phyloP scores from a whole-genome alignment of 2,797 vertebrate species.

The Eupleurogrammus muticus region DNA sequence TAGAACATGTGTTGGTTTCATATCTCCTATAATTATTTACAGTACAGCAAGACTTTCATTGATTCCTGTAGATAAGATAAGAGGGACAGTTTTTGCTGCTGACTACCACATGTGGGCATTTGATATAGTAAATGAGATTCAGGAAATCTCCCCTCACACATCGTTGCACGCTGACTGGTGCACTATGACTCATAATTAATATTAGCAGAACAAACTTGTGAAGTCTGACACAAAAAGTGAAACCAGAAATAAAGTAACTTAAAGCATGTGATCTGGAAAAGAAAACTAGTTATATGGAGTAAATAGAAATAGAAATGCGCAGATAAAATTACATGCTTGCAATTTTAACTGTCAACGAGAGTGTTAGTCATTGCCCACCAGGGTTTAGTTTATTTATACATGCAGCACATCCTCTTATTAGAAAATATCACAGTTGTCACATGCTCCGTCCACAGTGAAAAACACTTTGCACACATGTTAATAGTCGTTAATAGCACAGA shows the following conservation, averaged over 20 bases:
- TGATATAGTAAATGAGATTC: conserved; percentile 14
- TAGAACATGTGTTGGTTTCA: not conserved
- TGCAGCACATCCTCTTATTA: not conserved
- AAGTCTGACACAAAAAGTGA: not conserved
- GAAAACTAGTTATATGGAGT: not conserved
- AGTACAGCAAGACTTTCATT: conserved; percentile 21
- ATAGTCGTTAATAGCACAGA: not conserved
- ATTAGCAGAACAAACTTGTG: not conserved
- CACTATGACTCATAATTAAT: conserved; percentile 40
- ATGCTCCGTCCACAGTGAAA: not conserved
- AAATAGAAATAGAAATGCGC: not conserved
- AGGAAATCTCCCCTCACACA: conserved; percentile 23
- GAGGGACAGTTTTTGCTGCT: conserved; percentile 7
- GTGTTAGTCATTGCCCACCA: not conserved
- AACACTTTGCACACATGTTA: not conserved
- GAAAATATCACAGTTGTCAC: not conserved
- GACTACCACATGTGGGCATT: conserved; percentile 31
- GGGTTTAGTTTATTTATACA: not conserved
- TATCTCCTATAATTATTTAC: not conserved
- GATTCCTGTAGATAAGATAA: not conserved
- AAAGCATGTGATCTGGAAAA: not conserved
- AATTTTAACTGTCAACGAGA: too few species aligned
- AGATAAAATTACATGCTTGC: not conserved
- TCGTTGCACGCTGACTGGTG: conserved; percentile 22
- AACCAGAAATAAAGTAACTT: not conserved